Evolutionary conservation across 1,140 invertebrate genomes (phyloP), one percentile per base, ranked within the genome.

Genomic region (Ceratitis capitata): DNA sequence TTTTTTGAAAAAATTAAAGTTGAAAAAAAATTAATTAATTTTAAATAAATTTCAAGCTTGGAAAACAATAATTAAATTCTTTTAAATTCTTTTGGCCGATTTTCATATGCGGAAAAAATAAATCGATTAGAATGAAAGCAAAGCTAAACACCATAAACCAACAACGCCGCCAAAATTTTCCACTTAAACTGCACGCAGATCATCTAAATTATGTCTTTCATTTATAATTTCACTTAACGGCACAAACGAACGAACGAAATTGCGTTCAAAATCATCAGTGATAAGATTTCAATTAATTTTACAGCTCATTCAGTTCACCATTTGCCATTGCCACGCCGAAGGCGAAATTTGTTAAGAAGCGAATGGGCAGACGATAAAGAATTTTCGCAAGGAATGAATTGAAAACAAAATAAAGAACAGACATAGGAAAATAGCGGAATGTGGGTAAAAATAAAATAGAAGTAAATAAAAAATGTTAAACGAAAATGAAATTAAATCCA

Each of bases 201-300:
- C 82, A 83, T 32, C 49, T 53, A 83, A 83, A 83, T 83, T 83
- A 83, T 51, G 47, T 47, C 26, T 83, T 83, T 53, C 45, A 83
- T 53, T 83, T 83, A 53, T 83, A 84, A 84, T 84, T 84, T 61
- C 51, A 61, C 51, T 61, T 61, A 58, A 84, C 42, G 83, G 42
- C 83, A 78, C 69, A 61, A 84, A 32, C 53, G 29, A 84, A 78
- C 69, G 42, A 84, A 32, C 53, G 29, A 84, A 61, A 84, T 84
- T 84, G 83, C 56, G 53, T 64, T 39, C 51, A 35, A 61, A 61
- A 26, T 58, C 53, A 84, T 84, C 83, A 84, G 69, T 23, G 84
- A 85, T 85, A 85, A 85, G 84, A 82, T 82, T 85, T 85, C 84
- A 85, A 85, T 85, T 85, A 85, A 85, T 85, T 85, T 85, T 85